These are phyloP conservation scores for Myrmophylax atrothorax DNA, from an alignment of 2,113 vertebrate genomes.

Conservation along the genomic window DNA sequence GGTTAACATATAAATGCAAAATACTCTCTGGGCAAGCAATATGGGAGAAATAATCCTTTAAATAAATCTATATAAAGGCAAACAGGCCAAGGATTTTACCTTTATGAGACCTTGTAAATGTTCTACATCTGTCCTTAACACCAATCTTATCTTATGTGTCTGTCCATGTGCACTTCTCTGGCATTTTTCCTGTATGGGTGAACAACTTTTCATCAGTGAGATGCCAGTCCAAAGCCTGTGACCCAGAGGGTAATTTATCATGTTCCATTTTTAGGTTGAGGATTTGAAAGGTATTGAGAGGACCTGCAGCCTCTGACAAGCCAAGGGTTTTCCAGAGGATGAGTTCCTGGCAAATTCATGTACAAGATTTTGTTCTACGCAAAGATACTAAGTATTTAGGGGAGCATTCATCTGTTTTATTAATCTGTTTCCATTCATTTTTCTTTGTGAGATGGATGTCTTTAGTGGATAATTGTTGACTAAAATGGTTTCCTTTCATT, in stretches of 20 bases:
- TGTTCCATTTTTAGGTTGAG: neutral
- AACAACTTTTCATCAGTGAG: neutral
- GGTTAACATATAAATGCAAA: neutral
- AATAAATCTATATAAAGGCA: neutral
- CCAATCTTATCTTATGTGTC: neutral
- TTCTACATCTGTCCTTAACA: neutral
- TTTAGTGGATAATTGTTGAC: neutral
- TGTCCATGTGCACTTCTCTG: neutral
- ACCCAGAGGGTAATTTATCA: neutral
- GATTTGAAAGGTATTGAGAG: neutral
- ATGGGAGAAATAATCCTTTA: neutral
- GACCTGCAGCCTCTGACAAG: neutral
- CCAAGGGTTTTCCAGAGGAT: neutral
- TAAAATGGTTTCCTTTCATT: fast-evolving
- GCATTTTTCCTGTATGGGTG: neutral
- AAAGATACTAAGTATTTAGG: neutral
- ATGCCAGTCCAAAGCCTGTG: neutral
- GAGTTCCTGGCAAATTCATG: neutral
- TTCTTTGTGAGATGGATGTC: neutral
- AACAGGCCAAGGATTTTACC: neutral
- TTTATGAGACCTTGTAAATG: neutral
- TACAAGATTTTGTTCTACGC: neutral
- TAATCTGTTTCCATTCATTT: neutral
- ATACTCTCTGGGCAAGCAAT: neutral
- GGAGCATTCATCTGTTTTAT: neutral